Evolutionary conservation across 2,113 vertebrate genomes (phyloP), one percentile per base, ranked within the genome.

Genomic region (Colaptes auratus): DNA sequence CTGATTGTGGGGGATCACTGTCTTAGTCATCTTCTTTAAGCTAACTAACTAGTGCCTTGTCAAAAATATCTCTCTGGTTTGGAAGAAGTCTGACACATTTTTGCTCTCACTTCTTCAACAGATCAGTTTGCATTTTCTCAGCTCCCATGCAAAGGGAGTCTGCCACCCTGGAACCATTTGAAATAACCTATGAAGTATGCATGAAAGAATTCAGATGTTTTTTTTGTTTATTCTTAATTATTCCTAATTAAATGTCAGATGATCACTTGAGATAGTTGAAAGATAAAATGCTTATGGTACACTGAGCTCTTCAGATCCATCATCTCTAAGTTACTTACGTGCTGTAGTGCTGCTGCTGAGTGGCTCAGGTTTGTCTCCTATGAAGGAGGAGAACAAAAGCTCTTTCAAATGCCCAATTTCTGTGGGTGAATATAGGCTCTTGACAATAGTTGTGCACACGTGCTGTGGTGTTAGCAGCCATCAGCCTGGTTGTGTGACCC

Each of bases 151-250:
- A n/a, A 83, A 77, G 35, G 27, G 46, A 81, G 21, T 33, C 79
- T 83, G 52, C 61, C 36, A 58, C 30, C 7, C 36, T 58, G 64
- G 71, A 89, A 74, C 15, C 36, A 1, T 86, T 95, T 78, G 74
- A 91, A 82, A 89, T 28, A 86, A 56, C 21, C 36, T 81, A 44
- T 83, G 56, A 91, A 77, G 17, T 39, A 60, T 25, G 83, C 36
- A 48, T 88, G 8, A 92, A 96, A 90, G 79, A 44, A 52, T 53
- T 77, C 12, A 35, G 30, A 58, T 15, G 81, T 15, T 84, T n/a
- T n/a, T 83, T 94, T 90, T 67, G 25, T 78, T 93, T 86, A 33
- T 44, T 94, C 65, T 92, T 90, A 86, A 92, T 91, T 91, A 86
- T 77, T 93, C 17, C 25, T 86, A 66, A 77, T 88, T 93, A 93